These are phyloP conservation scores for Meloidogyne floridensis DNA, from an alignment of 1,140 invertebrate species.

Conservation along the genomic window DNA sequence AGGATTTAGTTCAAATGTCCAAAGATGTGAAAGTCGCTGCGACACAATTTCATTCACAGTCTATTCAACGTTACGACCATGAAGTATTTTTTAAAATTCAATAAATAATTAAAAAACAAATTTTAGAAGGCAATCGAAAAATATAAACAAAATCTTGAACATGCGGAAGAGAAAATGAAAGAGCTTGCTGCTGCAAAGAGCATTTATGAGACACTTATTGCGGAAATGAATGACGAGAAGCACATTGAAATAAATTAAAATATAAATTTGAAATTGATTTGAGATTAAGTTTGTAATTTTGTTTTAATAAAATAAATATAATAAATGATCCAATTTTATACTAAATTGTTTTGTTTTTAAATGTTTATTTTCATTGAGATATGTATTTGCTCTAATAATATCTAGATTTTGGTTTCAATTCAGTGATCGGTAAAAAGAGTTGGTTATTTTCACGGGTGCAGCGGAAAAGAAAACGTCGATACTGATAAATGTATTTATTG, in stretches of 20 bases:
- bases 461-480: too few relatives aligned
- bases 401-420: too few relatives aligned
- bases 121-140: neutral
- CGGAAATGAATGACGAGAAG: neutral
- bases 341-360: too few relatives aligned
- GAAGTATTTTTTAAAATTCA: neutral
- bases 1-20: neutral
- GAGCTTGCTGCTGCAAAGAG: neutral
- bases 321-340: too few relatives aligned
- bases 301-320: too few relatives aligned
- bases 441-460: too few relatives aligned
- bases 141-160: neutral
- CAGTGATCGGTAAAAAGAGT: too few relatives aligned
- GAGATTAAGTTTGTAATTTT: too few relatives aligned
- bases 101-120: neutral
- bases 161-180: neutral
- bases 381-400: too few relatives aligned
- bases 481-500: too few relatives aligned
- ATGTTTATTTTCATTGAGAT: too few relatives aligned
- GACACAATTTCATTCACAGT: neutral
- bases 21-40: neutral
- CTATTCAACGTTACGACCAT: conserved; percentile 5
- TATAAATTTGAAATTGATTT: too few relatives aligned
- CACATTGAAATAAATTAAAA: neutral
- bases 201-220: neutral